Conservation (phyloP, 2,888 invertebrate genomes). For the Phlogophora meticulosa region DNA sequence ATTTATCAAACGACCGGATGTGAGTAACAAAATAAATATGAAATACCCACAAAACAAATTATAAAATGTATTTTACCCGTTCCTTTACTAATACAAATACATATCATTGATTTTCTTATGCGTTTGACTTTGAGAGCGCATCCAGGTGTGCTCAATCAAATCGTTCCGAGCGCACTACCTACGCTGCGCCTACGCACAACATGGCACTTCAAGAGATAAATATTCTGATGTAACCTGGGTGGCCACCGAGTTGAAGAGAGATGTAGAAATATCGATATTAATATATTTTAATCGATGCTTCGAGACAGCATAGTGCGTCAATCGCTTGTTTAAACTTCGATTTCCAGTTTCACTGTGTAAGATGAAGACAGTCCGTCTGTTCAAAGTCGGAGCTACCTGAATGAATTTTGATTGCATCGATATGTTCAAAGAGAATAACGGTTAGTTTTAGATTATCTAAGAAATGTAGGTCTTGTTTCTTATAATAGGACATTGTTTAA, state of each 20-base stretch:
- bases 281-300: constrained; percentile 67
- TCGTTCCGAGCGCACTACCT: constrained; percentile 29
- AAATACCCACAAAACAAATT: constrained; percentile 51
- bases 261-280: constrained; percentile 55
- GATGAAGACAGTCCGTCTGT: constrained; percentile 22
- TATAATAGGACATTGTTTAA: constrained; percentile 1
- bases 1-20: constrained; percentile 66
- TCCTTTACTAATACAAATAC: constrained; percentile 76
- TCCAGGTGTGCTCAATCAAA: constrained; percentile 76
- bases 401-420: constrained; percentile 64
- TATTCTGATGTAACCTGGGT: constrained; percentile 61
- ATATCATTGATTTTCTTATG: constrained; percentile 65
- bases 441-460: constrained; percentile 32
- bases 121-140: constrained; percentile 83
- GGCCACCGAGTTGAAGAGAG: constrained; percentile 35
- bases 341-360: constrained; percentile 23
- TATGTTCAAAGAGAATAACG: constrained; percentile 63
- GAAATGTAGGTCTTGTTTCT: constrained; percentile 39
- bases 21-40: constrained; percentile 69
- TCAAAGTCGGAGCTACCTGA: constrained; percentile 37
- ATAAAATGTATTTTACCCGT: constrained; percentile 65
- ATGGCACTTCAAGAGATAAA: constrained; percentile 52
- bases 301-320: constrained; percentile 65
- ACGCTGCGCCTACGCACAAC: constrained; percentile 41
- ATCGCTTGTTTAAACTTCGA: constrained; percentile 23